These are phyloP conservation scores for Sphaerodactylus townsendi DNA, from an alignment of 2,113 vertebrate species.

Conservation along the genomic window DNA sequence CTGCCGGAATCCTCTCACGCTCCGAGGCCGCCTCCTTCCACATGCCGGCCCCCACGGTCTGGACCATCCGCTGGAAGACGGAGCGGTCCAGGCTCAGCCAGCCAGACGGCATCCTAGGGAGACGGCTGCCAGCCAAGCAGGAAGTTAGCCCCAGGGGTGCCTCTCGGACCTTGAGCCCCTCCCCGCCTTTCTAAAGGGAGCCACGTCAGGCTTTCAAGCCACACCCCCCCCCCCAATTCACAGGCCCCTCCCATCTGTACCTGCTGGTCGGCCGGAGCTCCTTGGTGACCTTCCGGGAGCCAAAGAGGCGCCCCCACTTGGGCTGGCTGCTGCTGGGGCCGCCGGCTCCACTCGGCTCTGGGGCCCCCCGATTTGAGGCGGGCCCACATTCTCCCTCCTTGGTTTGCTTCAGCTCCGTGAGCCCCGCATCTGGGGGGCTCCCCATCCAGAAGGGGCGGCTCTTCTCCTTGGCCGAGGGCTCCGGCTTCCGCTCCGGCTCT, in stretches of 20 bases:
- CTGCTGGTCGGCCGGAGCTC: slow-evolving; percentile 76
- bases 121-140: not conserved
- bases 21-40: slow-evolving; percentile 73
- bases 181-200: too few species aligned
- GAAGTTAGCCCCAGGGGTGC: too few species aligned
- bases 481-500: slow-evolving; percentile 49
- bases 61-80: slow-evolving; percentile 86
- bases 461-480: slow-evolving; percentile 54
- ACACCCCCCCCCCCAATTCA: not conserved
- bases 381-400: slow-evolving; percentile 67
- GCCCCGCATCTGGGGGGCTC: slow-evolving; percentile 89
- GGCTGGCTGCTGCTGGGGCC: slow-evolving; percentile 15
- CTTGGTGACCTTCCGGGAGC: slow-evolving; percentile 60
- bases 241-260: slow-evolving; percentile 31
- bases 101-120: slow-evolving; percentile 85
- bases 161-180: too few species aligned
- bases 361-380: slow-evolving; percentile 10
- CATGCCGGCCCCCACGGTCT: slow-evolving; percentile 81
- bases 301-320: slow-evolving; percentile 71
- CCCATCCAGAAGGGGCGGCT: slow-evolving; percentile 91
- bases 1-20: not conserved
- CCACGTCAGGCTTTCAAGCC: not conserved
- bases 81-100: slow-evolving; percentile 92
- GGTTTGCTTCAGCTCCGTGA: slow-evolving; percentile 81
- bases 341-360: not conserved